Base-by-base conservation (phyloP, 2,113 vertebrate genomes). In the Calidris pugnax region DNA sequence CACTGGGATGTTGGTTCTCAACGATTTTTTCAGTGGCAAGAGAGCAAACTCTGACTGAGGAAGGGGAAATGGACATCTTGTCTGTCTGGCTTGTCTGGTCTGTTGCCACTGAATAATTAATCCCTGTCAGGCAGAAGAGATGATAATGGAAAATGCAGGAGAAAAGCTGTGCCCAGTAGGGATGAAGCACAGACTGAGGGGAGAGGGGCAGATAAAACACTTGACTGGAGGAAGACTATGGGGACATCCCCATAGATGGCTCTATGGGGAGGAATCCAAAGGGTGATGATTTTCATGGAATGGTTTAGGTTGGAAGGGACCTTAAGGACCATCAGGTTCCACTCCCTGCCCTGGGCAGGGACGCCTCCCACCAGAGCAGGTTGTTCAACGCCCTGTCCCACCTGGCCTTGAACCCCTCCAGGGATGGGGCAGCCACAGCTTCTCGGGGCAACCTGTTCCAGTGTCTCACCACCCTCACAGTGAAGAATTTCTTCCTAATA, bases 201-300 rank as follows among this genome's bases (percentile, higher is more conserved):
- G 56, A 73, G 48, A 41, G 47, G 0, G 28, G 55, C 53, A 48
- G 51, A 13, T 9, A 21, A 55, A 91, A 17, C 18, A 10, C 30
- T 74, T 1, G 4, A n/a, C 2, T 17, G 10, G 48, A 27, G 57
- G 39, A 15, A 66, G 7, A 24, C 5, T 14, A 0, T 0, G 28
- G 27, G 35, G 16, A 4, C 8, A 2, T 43, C 8, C 27, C 48
- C 43, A 9, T 69, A 26, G 50, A 43, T 10, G n/a, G n/a, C 27
- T 48, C 30, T 3, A 8, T 7, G 6, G 47, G 6, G 7, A 12
- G 39, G 21, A 56, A 28, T 16, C 12, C 4, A 2, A 21, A 24
- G 50, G 16, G 16, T 4, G 21, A 1, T 45, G 19, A 10, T 26
- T 75, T 13, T 39, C 26, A 41, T 19, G 27, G 37, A 63, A 41